phyloP scores from a whole-genome alignment of 2,888 invertebrate genomes.

The Tachina lurida region DNA sequence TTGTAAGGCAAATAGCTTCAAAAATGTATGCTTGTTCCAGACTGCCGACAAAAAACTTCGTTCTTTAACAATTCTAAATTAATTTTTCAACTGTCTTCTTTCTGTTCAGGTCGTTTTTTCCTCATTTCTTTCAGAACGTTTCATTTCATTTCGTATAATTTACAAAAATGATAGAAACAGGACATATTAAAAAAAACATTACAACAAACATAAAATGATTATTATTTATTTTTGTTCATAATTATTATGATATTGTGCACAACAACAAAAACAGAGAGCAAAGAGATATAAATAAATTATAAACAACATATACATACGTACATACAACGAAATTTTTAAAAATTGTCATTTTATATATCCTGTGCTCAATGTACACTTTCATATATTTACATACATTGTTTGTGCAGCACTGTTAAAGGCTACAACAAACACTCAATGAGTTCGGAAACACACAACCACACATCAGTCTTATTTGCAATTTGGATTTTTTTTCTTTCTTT shows the following conservation, averaged over 20 bases:
- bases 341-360: conserved; percentile 36
- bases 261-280: conserved; percentile 6
- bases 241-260: conserved; percentile 37
- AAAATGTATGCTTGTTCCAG: no score
- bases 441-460: neutral
- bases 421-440: neutral
- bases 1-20: no score
- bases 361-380: conserved; percentile 8
- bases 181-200: conserved; percentile 11
- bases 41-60: no score
- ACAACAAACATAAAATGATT: conserved; percentile 32
- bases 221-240: conserved; percentile 37
- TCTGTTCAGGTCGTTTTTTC: neutral
- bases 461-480: conserved; percentile 15
- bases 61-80: no score
- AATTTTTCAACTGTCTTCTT: no score
- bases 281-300: conserved; percentile 24
- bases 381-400: neutral
- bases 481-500: neutral
- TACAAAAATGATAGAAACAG: conserved; percentile 19
- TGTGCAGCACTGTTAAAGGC: conserved; percentile 24
- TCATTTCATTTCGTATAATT: conserved; percentile 25
- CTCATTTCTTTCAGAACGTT: neutral
- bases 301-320: neutral
- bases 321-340: conserved; percentile 14